A percentile compares a stretch with the other conserved stretches of the same genome.
Conservation (phyloP, 2,113 vertebrate genomes). For the Hydrochoerus hydrochaeris region DNA sequence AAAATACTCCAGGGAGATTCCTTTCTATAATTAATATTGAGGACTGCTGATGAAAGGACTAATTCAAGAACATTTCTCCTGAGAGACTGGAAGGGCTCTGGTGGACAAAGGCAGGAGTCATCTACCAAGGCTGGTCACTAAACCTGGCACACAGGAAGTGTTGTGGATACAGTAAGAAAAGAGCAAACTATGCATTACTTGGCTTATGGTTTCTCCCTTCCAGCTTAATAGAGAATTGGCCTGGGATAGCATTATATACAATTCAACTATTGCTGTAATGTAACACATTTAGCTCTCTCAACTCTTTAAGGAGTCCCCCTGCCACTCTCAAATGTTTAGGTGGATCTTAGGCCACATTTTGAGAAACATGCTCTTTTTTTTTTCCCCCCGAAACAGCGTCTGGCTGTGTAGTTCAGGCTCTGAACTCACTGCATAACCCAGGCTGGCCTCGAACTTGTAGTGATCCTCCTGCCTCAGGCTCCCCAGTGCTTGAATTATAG, state of each 20-base stretch:
- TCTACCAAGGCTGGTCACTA: neutral
- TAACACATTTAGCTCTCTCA: neutral
- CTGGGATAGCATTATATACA: neutral
- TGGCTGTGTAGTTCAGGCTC: neutral
- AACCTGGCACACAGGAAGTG: neutral
- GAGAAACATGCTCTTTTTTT: neutral
- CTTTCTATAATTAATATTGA: conserved; percentile 38
- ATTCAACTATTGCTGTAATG: neutral
- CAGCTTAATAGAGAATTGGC: neutral
- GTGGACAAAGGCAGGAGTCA: neutral
- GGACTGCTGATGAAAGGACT: neutral
- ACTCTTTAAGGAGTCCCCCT: neutral
- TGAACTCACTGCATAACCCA: neutral
- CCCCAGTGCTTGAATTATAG: neutral
- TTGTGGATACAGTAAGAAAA: neutral
- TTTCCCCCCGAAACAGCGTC: neutral
- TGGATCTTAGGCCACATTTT: conserved; percentile 40
- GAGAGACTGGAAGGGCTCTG: neutral
- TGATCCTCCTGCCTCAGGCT: neutral
- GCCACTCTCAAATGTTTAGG: neutral
- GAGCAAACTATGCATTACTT: neutral
- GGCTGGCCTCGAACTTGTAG: neutral
- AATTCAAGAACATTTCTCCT: conserved; percentile 30
- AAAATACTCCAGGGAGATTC: conserved; percentile 8
- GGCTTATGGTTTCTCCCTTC: neutral